Evolutionary conservation across 2,797 vertebrate species (phyloP), one percentile per base, ranked within the genome.

Genomic region (Phoxinus dragarum): DNA sequence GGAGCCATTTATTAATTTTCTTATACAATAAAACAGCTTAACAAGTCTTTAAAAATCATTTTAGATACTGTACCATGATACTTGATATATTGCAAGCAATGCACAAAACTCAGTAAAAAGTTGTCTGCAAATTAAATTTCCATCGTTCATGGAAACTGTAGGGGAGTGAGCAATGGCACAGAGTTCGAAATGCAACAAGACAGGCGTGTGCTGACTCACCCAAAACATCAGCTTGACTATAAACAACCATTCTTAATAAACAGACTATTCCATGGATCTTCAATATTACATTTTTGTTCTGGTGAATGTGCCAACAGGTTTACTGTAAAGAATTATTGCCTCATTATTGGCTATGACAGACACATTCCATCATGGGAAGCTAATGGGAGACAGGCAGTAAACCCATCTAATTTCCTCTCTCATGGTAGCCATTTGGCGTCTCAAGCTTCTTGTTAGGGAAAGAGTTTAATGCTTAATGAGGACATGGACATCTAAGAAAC

Each of bases 301-400:
- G 36, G 36, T 42, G 49, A 40, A 31, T 72, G 49, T 56, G 36
- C 36, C 52, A 72, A 71, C 49, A 59, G 38, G 23, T 81, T 81
- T 71, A 81, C 36, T 61, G n/a, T 82, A 44, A 82, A 82, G 40
- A 82, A 74, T 47, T 34, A 44, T 34, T 47, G 36, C 64, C 49
- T 77, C 49, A 69, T 78, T 77, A 71, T 44, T 84, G 52, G 49
- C 66, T 38, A 40, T 71, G 64, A 77, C 36, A 76, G 67, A 79
- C 52, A 40, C 36, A 23, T 56, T 83, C 68, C 42, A 72, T 77
- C 56, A 77, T 34, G 42, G 31, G 27, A 85, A 52, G 49, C n/a
- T 72, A 86, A 85, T 72, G 76, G 78, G 80, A 86, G 87, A 86
- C 52, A 64, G 83, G 80, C 69, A 23, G 7, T 85, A 84, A 89